Conservation (phyloP, 2,113 vertebrate species). For the Silurus asotus region DNA sequence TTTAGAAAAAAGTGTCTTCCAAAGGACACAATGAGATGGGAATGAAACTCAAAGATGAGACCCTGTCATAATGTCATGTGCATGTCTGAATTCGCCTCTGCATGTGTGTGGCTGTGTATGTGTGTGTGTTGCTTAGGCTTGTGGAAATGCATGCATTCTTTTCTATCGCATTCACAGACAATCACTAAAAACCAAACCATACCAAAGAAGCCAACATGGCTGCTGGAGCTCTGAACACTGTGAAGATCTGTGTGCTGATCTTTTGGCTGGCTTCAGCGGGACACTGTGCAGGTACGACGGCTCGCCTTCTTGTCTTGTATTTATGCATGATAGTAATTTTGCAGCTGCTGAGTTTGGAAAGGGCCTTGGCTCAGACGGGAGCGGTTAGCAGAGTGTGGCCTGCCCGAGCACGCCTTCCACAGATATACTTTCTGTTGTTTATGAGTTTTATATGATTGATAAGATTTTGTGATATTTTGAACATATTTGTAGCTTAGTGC, state of each 20-base stretch:
- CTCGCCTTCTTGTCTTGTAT: not conserved
- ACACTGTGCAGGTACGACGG: slow-evolving; percentile 64
- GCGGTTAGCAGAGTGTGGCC: not conserved
- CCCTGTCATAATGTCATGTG: slow-evolving; percentile 20
- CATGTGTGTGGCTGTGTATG: not conserved
- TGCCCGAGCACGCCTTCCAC: slow-evolving; percentile 1
- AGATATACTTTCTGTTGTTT: not conserved
- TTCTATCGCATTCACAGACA: slow-evolving; percentile 39
- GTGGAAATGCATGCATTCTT: slow-evolving; percentile 65
- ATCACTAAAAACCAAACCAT: slow-evolving; percentile 2
- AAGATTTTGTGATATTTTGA: not conserved
- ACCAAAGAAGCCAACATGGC: slow-evolving; percentile 55
- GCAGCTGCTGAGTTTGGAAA: not conserved
- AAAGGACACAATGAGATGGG: not conserved
- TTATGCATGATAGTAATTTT: not conserved
- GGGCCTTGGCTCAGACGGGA: not conserved
- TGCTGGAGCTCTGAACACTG: slow-evolving; percentile 16
- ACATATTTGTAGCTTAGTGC: not conserved
- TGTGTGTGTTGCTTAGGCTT: slow-evolving; percentile 47
- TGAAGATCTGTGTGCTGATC: slow-evolving; percentile 60
- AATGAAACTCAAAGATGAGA: not conserved
- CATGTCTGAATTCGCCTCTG: slow-evolving; percentile 72
- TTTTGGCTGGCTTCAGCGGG: slow-evolving; percentile 46
- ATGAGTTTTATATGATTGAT: not conserved
- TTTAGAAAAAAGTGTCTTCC: not conserved